These are phyloP conservation scores for Platyscapa corneri DNA, from an alignment of 1,140 invertebrate species.

Conservation along the genomic window DNA sequence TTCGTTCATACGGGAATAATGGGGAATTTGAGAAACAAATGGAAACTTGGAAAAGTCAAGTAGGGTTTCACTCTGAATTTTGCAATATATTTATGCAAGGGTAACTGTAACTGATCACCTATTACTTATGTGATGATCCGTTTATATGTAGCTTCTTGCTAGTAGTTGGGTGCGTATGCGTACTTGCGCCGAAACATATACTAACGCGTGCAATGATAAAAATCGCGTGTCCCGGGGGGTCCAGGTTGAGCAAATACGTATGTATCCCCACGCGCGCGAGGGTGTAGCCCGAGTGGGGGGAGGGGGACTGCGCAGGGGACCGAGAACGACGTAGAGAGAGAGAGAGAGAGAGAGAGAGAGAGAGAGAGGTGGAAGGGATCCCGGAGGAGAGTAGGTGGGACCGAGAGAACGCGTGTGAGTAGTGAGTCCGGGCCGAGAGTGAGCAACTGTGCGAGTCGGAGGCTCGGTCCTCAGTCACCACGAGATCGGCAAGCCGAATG, in stretches of 20 bases:
- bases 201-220: slow-evolving; percentile 54
- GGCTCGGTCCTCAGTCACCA: slow-evolving; percentile 69
- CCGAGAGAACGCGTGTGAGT: slow-evolving; percentile 31
- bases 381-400: slow-evolving; percentile 30
- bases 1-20: no score
- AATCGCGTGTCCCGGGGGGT: slow-evolving; percentile 64
- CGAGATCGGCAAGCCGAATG: slow-evolving; percentile 74
- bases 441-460: slow-evolving; percentile 54
- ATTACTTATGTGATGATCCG: no score
- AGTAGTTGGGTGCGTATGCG: slow-evolving; percentile 6
- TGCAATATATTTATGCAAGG: background rate
- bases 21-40: no score
- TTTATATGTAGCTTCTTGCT: background rate
- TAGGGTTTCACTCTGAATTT: background rate
- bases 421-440: slow-evolving; percentile 51
- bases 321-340: slow-evolving; percentile 61
- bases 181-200: slow-evolving; percentile 45
- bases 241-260: background rate
- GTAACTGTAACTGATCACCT: background rate
- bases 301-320: slow-evolving; percentile 50
- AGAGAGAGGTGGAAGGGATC: slow-evolving; percentile 57
- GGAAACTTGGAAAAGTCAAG: no score
- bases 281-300: slow-evolving; percentile 59
- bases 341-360: slow-evolving; percentile 57
- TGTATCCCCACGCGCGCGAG: slow-evolving; percentile 57